A percentile compares a stretch with the other conserved stretches of the same genome.
phyloP scores from a whole-genome alignment of 2,888 invertebrate genomes.

The Cryptus armator region DNA sequence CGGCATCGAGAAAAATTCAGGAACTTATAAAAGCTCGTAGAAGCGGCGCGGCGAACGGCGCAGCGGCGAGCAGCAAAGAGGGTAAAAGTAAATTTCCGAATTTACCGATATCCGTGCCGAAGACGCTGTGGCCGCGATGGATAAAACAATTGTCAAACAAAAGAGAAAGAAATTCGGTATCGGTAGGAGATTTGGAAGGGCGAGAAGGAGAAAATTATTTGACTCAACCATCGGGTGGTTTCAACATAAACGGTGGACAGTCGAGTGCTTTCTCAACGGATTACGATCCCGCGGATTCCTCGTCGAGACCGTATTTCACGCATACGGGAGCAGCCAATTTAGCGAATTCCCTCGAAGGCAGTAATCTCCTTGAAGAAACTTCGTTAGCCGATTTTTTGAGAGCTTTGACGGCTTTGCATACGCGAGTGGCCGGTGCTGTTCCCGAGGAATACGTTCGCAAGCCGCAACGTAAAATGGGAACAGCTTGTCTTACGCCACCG shows the following conservation, averaged over 20 bases:
- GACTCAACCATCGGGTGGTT: slow-evolving; percentile 67
- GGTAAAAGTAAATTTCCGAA: slow-evolving; percentile 79
- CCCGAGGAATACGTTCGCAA: slow-evolving; percentile 79
- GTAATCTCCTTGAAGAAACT: slow-evolving; percentile 91
- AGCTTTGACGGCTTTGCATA: slow-evolving; percentile 90
- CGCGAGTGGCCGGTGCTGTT: slow-evolving; percentile 85
- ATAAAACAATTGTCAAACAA: slow-evolving; percentile 76
- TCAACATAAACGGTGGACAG: slow-evolving; percentile 7
- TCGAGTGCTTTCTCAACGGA: slow-evolving; percentile 53
- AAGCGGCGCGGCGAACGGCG: slow-evolving; percentile 51
- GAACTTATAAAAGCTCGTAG: slow-evolving; percentile 83
- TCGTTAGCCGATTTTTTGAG: slow-evolving; percentile 93
- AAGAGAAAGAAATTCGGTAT: slow-evolving; percentile 71
- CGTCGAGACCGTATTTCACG: slow-evolving; percentile 80
- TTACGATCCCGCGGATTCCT: slow-evolving; percentile 72
- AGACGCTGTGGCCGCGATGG: slow-evolving; percentile 78
- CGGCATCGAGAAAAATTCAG: slow-evolving; percentile 87
- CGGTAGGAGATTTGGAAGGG: slow-evolving; percentile 73
- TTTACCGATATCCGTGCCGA: slow-evolving; percentile 78
- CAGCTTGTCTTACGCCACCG: slow-evolving; percentile 86
- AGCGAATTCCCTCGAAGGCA: slow-evolving; percentile 84
- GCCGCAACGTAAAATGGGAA: slow-evolving; percentile 87
- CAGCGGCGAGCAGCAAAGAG: slow-evolving; percentile 68
- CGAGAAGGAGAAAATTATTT: slow-evolving; percentile 69
- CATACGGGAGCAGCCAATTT: slow-evolving; percentile 76